These are phyloP conservation scores for Saccostrea cuccullata DNA, from an alignment of 1,140 invertebrate genomes.

Conservation along the genomic window DNA sequence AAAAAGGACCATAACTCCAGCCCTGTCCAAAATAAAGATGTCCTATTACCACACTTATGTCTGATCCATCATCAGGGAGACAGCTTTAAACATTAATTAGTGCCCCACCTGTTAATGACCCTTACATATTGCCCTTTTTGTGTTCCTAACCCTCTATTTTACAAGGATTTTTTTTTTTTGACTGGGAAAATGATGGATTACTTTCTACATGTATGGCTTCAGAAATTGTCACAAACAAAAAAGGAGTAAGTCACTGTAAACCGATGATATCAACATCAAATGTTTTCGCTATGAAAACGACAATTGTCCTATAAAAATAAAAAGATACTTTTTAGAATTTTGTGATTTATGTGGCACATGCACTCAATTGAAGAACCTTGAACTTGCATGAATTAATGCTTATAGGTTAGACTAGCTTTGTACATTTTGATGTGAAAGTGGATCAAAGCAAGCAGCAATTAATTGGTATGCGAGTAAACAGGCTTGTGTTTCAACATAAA, in stretches of 20 bases:
- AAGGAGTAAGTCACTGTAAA: neutral
- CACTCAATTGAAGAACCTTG: neutral
- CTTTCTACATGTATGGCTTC: neutral
- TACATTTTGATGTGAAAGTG: conserved; percentile 4
- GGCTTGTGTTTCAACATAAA: neutral
- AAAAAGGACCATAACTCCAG: neutral
- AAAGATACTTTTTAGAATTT: neutral
- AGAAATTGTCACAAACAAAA: neutral
- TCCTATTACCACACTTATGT: neutral
- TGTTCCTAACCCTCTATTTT: neutral
- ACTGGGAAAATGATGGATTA: neutral
- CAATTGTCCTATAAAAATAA: neutral
- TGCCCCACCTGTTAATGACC: conserved; percentile 31
- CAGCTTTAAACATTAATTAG: conserved; percentile 26
- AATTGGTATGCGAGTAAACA: neutral
- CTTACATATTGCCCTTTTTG: conserved; percentile 9
- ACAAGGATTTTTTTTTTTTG: neutral
- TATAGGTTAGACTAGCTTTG: neutral
- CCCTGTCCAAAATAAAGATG: neutral
- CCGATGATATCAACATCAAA: neutral
- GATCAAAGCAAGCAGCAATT: conserved; percentile 25
- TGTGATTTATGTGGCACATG: conserved; percentile 17
- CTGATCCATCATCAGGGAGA: neutral
- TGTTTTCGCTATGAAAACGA: neutral
- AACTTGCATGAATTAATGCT: conserved; percentile 8